Percentiles rank a stretch among this genome's conserved stretches.
Conservation (phyloP, 2,888 invertebrate genomes). For the Drosophila antonietae region DNA sequence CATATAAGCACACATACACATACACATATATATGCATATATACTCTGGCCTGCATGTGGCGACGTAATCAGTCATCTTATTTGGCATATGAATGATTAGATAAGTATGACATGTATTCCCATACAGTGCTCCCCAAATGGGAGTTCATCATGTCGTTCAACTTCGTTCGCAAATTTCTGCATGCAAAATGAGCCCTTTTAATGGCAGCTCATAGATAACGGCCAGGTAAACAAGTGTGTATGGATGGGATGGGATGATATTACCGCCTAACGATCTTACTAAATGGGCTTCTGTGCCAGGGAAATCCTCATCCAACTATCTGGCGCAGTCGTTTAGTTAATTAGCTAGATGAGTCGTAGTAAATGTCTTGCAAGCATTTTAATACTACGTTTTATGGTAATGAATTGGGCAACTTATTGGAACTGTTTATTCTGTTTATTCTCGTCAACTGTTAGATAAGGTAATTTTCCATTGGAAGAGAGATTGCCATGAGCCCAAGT, state of each 20-base stretch:
- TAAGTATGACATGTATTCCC: constrained; percentile 45
- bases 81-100: constrained; percentile 74
- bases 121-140: constrained; percentile 27
- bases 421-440: background rate
- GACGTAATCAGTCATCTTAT: constrained; percentile 75
- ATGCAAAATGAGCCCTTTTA: constrained; percentile 48
- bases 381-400: background rate
- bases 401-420: background rate
- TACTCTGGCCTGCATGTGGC: constrained; percentile 41
- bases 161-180: constrained; percentile 50
- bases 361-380: constrained; percentile 1
- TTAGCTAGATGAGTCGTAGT: constrained; percentile 1
- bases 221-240: constrained; percentile 19
- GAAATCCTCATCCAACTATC: background rate
- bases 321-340: background rate
- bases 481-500: background rate
- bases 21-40: background rate
- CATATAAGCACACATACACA: constrained; percentile 5
- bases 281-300: constrained; percentile 1
- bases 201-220: constrained; percentile 58
- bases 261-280: constrained; percentile 3
- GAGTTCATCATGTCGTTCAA: constrained; percentile 33
- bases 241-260: background rate
- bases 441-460: constrained; percentile 1
- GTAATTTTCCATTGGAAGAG: background rate